phyloP scores from a whole-genome alignment of 2,113 vertebrate species.

The Cygnus buccinator region DNA sequence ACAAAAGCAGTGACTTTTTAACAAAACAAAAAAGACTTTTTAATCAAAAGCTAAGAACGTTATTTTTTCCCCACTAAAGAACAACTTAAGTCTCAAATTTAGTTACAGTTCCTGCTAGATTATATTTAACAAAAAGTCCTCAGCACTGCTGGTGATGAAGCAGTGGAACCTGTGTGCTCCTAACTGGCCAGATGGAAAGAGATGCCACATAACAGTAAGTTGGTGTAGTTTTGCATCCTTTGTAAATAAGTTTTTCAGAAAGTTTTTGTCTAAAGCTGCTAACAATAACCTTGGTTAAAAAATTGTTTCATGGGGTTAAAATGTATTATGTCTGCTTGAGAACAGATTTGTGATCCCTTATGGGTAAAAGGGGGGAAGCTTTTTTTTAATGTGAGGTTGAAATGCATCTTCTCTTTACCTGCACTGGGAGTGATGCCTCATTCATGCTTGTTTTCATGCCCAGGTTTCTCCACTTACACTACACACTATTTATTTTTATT shows the following conservation, averaged over 20 bases:
- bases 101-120: not conserved
- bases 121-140: not conserved
- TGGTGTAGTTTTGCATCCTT: not conserved
- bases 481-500: not conserved
- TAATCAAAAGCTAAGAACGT: not conserved
- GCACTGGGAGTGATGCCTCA: not conserved
- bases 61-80: not conserved
- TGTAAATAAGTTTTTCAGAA: not conserved
- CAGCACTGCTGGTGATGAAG: not conserved
- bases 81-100: not conserved
- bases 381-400: not conserved
- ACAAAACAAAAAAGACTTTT: not conserved
- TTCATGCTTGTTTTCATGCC: not conserved
- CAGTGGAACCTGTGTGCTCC: not conserved
- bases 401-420: not conserved
- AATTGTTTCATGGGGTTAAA: not conserved
- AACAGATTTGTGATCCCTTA: not conserved
- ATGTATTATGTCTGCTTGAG: not conserved
- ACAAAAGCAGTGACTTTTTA: not conserved
- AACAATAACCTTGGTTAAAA: not conserved
- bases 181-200: not conserved
- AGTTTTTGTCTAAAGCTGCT: not conserved
- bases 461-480: not conserved
- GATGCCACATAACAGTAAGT: not conserved
- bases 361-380: not conserved